A percentile compares a stretch with the other conserved stretches of the same genome.
Conservation (phyloP, 2,888 invertebrate species). For the Brenthis daphne region DNA sequence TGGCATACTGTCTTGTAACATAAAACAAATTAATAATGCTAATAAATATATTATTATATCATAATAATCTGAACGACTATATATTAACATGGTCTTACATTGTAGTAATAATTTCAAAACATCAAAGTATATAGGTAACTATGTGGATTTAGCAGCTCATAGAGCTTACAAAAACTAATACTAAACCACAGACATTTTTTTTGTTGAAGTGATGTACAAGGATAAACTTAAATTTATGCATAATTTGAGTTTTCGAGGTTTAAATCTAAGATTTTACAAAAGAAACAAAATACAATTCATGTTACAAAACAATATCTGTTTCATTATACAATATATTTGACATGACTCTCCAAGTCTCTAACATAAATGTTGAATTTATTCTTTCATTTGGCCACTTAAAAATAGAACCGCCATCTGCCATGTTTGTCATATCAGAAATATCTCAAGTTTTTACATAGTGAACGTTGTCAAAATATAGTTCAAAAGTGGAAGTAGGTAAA, state of each 20-base stretch:
- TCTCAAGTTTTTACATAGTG: background rate
- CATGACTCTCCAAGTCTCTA: constrained; percentile 2
- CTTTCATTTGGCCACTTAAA: constrained; percentile 37
- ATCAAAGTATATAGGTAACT: constrained; percentile 13
- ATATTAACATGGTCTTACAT: constrained; percentile 10
- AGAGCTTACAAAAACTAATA: constrained; percentile 7
- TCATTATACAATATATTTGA: background rate
- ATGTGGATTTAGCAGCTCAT: constrained; percentile 4
- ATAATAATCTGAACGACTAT: constrained; percentile 6
- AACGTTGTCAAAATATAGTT: background rate
- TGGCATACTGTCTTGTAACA: constrained; percentile 18
- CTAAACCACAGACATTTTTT: constrained; percentile 7
- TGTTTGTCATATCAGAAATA: background rate
- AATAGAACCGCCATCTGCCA: constrained; percentile 30
- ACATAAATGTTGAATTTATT: background rate
- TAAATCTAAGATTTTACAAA: constrained; percentile 10
- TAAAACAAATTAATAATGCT: constrained; percentile 2
- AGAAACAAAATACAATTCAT: background rate
- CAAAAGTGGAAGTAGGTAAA: background rate
- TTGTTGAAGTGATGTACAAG: constrained; percentile 7
- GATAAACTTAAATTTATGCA: constrained; percentile 1
- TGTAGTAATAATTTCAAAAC: constrained; percentile 6
- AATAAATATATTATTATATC: constrained; percentile 10
- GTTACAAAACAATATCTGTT: constrained; percentile 27
- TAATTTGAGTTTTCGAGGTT: background rate